Base-by-base conservation (phyloP, 1,140 invertebrate species). In the Eueides isabella region DNA sequence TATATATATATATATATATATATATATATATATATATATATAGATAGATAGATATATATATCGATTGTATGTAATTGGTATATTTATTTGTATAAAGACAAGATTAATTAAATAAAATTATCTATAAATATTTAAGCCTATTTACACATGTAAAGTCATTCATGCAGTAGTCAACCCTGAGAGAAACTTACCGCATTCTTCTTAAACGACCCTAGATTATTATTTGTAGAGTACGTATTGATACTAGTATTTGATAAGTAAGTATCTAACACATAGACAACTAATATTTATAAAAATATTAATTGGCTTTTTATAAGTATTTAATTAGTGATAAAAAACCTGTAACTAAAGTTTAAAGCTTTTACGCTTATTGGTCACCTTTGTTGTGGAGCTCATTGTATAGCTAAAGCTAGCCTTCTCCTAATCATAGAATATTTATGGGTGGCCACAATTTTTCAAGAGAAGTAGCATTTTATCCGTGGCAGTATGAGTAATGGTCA, bases 401-500 rank as follows among this genome's bases (percentile, higher is more conserved):
- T 26, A 19, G 35, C 12, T 11, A 23, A 55, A 55, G 9, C 2
- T 55, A 55, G 6, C 16, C 41, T 44, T 55, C 2, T 55, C 2
- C 23, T 55, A 55, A 23, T 14, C 29, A 4, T 63, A 63, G 28
- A 63, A 31, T 31, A 63, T 63, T 63, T n/a, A 63, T 31, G 26
- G 61, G 61, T 63, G 29, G 61, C 12, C 61, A 63, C 61, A 16
- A 31, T 63, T 63, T 31, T 63, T 19, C 61, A 63, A 63, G 29
- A 63, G 48, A 55, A 55, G 48, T 55, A 55, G 61, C 29, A 30
- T 63, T 62, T 7, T 63, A 63, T 30, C 61, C 5, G n/a, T 26
- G 41, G n/a, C 19, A 41, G 16, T 68, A 68, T 69, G 67, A 69
- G 48, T 69, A 69, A 69, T 69, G 67, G 23, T 69, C 38, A 69